Base-by-base conservation (phyloP, 2,113 vertebrate genomes). In the Leptobrachium ailaonicum region DNA sequence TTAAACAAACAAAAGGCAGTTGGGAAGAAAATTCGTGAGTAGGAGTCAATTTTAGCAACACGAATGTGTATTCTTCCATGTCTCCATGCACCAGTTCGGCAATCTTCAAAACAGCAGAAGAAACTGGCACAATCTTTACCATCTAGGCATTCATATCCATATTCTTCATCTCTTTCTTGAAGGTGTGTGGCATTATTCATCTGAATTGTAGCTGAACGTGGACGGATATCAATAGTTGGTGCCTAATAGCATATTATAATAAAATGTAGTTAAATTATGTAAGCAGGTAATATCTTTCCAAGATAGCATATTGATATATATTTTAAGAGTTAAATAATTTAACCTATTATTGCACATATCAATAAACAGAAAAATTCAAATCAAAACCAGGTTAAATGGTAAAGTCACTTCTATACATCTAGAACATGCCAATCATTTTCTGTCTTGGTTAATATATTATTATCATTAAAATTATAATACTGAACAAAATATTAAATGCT, bases 121-220 rank as follows among this genome's bases (percentile, higher is more conserved):
- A 99, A 99, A 83, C 97, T 98, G 90, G 97, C 95, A 92, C 97
- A 99, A 95, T 99, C 97, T 90, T 99, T 99, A 80, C 98, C 98
- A 4, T 99, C 98, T 4, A 99, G 94, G 89, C 98, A 99, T 74
- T 99, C 98, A 0, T 99, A 99, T 0, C 98, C 98, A 0, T 97
- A 98, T 71, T 99, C 98, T 83, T 99, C 98, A 77, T 99, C 98
- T 44, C 97, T 88, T 90, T 99, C 97, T 89, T 98, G 97, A 85
- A 98, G 95, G 88, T 99, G 97, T 2, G 97, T 96, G 42, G 98
- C 96, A 91, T 99, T 99, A 93, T 99, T 99, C 97, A 99, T 99
- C 92, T 99, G 98, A 86, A 99, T 98, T 0, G 98, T 98, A 41
- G 96, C 97, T 32, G 98, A 99, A 66, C 98, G 92, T 2, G 98